These are phyloP conservation scores for Tragelaphus buxtoni DNA, from an alignment of 2,113 vertebrate species.

Conservation along the genomic window DNA sequence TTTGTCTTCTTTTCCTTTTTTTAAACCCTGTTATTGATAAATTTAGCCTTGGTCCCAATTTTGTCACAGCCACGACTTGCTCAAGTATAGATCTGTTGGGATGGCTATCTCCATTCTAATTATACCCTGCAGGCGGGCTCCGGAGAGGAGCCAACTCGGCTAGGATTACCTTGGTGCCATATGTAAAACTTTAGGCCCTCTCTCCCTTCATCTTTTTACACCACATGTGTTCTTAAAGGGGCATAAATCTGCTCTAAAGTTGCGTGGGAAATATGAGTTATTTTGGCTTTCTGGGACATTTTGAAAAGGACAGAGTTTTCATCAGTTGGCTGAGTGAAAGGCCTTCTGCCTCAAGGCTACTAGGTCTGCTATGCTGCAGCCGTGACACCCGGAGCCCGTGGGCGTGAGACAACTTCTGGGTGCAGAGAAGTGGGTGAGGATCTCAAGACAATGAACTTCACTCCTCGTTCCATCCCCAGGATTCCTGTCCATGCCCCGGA, in stretches of 20 bases:
- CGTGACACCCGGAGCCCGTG: background rate
- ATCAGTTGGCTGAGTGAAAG: constrained; percentile 30
- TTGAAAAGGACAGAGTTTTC: constrained; percentile 48
- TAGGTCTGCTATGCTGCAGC: background rate
- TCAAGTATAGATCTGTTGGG: constrained; percentile 53
- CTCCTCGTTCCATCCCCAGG: background rate
- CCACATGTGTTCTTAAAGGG: constrained; percentile 48
- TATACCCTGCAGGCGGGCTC: constrained; percentile 55
- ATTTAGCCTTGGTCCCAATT: constrained; percentile 69
- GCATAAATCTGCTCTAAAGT: constrained; percentile 19
- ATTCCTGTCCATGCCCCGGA: background rate
- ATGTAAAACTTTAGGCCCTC: constrained; percentile 62
- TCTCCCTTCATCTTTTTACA: constrained; percentile 53
- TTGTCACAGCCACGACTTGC: constrained; percentile 55
- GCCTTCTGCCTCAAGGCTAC: background rate
- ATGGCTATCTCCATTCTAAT: constrained; percentile 42
- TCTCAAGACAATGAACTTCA: background rate
- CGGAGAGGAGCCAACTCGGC: constrained; percentile 39
- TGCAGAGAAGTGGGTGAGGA: background rate
- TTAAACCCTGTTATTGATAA: constrained; percentile 76
- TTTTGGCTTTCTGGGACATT: constrained; percentile 40
- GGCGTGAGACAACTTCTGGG: background rate
- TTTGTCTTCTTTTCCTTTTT: constrained; percentile 78
- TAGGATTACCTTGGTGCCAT: constrained; percentile 69
- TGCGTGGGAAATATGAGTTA: constrained; percentile 33